Percentiles rank a stretch among this genome's conserved stretches.
These are phyloP conservation scores for Eristalis tenax DNA, from an alignment of 2,888 invertebrate species.

Conservation along the genomic window DNA sequence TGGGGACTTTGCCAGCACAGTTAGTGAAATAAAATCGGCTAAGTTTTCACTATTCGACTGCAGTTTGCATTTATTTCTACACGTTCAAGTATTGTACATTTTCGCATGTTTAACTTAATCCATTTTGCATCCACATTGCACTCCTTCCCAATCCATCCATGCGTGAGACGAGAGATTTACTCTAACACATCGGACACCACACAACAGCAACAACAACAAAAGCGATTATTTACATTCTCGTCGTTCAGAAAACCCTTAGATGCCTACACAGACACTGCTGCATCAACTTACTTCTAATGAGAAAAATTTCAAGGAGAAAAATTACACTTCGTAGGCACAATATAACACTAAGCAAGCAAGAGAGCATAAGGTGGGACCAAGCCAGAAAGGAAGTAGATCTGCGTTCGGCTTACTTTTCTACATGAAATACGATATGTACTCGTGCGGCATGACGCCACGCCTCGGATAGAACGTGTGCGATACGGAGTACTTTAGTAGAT, in stretches of 20 bases:
- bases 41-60: no score
- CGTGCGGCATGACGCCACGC: constrained; percentile 97
- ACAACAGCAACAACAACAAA: no score
- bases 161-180: background rate
- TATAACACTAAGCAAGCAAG: background rate
- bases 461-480: constrained; percentile 96
- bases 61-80: background rate
- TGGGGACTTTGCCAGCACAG: no score
- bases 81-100: background rate
- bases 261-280: background rate
- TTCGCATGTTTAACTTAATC: background rate
- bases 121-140: background rate
- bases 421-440: constrained; percentile 95
- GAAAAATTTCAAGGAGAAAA: background rate
- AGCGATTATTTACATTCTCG: background rate
- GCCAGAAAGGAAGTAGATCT: background rate
- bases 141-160: background rate
- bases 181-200: background rate
- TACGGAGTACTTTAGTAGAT: constrained; percentile 92
- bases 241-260: background rate
- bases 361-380: background rate
- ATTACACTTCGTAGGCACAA: no score
- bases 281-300: background rate
- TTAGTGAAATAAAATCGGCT: no score
- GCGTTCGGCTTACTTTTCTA: constrained; percentile 76